Evolutionary conservation across 2,113 vertebrate genomes (phyloP).

Genomic region (Ailuropoda melanoleuca): DNA sequence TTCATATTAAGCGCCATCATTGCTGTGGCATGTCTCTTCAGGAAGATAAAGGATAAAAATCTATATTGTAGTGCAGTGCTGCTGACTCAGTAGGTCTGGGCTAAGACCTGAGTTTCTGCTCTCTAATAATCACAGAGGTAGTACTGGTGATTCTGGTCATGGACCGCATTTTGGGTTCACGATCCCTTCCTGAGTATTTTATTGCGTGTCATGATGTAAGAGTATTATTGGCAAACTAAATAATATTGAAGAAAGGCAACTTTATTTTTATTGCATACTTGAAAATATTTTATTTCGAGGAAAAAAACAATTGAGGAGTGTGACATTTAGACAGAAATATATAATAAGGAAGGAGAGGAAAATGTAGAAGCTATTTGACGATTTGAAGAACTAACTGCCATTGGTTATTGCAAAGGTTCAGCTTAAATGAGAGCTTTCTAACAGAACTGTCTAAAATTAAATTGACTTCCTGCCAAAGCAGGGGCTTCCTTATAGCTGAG

Average conservation of each 20-base stretch:
- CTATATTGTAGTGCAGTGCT: not conserved
- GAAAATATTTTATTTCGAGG: not conserved
- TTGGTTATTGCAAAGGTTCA: not conserved
- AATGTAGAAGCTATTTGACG: not conserved
- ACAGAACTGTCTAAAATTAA: not conserved
- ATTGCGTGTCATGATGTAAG: not conserved
- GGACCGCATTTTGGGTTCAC: not conserved
- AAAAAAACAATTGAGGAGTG: not conserved
- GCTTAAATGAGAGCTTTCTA: not conserved
- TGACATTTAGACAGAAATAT: not conserved
- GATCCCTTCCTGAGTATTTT: not conserved
- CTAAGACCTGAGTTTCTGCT: not conserved
- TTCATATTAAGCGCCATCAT: not conserved
- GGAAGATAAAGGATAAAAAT: not conserved
- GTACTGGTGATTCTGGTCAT: not conserved
- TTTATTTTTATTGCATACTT: not conserved
- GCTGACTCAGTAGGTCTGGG: not conserved
- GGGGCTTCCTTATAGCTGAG: not conserved
- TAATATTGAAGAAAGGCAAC: not conserved
- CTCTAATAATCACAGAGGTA: not conserved
- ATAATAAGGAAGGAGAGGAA: not conserved
- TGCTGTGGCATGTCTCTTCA: not conserved
- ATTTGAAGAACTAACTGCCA: not conserved
- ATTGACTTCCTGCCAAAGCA: not conserved
- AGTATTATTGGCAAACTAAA: not conserved